Evolutionary conservation across 2,797 vertebrate species (phyloP).

Genomic region (Ibycter americanus): DNA sequence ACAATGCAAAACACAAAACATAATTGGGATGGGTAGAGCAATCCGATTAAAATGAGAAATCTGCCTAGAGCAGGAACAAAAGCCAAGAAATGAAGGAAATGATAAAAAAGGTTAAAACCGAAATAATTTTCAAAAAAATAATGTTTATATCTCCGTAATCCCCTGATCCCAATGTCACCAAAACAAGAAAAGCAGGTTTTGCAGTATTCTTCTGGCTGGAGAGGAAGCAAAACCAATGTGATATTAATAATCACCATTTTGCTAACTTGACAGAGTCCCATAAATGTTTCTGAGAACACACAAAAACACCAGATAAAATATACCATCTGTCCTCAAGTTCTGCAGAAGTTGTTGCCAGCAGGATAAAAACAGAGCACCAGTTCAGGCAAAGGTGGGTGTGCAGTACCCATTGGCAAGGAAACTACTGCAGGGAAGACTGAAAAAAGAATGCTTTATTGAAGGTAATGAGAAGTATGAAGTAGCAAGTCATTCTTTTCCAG

Average conservation of each 20-base stretch:
- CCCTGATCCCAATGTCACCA: background rate
- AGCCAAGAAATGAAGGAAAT: background rate
- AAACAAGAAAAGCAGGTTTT: background rate
- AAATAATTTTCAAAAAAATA: background rate
- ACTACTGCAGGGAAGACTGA: background rate
- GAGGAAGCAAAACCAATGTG: background rate
- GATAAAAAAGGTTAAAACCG: background rate
- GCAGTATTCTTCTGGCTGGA: background rate
- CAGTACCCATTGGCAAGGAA: conserved; percentile 4
- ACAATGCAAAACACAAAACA: background rate
- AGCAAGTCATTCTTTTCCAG: background rate
- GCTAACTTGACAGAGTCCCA: conserved; percentile 6
- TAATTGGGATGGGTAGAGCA: background rate
- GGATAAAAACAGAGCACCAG: conserved; percentile 1
- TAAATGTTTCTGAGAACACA: conserved; percentile 40
- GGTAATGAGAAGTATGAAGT: background rate
- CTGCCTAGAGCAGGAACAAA: background rate
- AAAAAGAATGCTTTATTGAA: conserved; percentile 8
- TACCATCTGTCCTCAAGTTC: conserved; percentile 41
- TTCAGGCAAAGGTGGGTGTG: conserved; percentile 48
- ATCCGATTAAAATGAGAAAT: conserved; percentile 4
- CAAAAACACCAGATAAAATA: conserved; percentile 31
- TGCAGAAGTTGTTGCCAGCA: conserved; percentile 31
- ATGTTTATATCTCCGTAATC: background rate
- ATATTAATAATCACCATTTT: conserved; percentile 14